Evolutionary conservation across 2,113 vertebrate species (phyloP).

Genomic region (Neomonachus schauinslandi): DNA sequence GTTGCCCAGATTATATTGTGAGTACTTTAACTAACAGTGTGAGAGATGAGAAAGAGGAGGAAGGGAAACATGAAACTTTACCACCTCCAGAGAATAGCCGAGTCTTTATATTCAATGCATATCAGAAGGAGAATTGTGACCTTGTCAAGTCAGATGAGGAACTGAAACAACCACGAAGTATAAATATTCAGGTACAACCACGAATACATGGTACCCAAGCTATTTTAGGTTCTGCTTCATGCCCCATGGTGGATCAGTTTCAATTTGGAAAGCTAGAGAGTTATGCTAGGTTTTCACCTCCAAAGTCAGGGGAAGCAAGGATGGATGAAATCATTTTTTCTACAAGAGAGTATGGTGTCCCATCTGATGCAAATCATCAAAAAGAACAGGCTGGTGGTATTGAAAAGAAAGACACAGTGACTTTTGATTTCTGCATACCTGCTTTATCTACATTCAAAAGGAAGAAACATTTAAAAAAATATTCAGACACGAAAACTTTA

Average conservation of each 20-base stretch:
- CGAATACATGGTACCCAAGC: background rate
- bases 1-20: background rate
- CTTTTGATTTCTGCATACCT: background rate
- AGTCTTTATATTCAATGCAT: background rate
- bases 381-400: background rate
- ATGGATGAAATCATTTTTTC: background rate
- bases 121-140: background rate
- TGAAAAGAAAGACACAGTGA: background rate
- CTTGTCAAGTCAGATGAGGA: background rate
- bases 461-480: constrained; percentile 17
- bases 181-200: background rate
- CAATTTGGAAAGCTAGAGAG: background rate
- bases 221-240: background rate
- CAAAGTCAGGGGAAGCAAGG: background rate
- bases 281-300: background rate
- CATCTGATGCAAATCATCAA: background rate
- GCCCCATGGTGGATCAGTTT: background rate
- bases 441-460: background rate
- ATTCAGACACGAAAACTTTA: background rate
- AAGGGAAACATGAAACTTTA: background rate
- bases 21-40: background rate
- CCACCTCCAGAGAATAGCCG: background rate
- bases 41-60: background rate
- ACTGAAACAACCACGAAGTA: background rate
- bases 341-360: background rate